Evolutionary conservation across 2,113 vertebrate species (phyloP).

Genomic region (Fulica atra): DNA sequence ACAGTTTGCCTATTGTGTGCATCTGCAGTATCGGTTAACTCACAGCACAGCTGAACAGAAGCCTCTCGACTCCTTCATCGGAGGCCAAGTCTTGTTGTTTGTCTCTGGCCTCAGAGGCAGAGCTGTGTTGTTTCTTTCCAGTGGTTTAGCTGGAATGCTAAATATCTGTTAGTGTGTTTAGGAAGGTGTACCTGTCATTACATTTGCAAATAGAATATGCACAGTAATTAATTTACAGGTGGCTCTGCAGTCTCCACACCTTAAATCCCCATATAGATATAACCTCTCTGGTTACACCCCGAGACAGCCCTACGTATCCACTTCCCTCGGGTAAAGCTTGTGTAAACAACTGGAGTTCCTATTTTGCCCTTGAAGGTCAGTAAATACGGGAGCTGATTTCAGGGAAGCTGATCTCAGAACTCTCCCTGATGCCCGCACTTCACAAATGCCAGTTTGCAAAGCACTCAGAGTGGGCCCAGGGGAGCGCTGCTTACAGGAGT

Average conservation of each 20-base stretch:
- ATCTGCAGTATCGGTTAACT: background rate
- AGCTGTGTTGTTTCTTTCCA: background rate
- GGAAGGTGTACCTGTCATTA: background rate
- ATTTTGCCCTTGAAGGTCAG: constrained; percentile 15
- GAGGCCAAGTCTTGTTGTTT: background rate
- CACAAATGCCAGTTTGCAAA: background rate
- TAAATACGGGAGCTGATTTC: constrained; percentile 31
- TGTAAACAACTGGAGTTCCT: constrained; percentile 37
- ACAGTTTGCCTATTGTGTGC: background rate
- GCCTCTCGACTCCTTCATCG: background rate
- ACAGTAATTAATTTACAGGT: background rate
- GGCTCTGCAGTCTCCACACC: background rate
- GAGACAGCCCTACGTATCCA: background rate
- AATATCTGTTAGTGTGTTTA: background rate
- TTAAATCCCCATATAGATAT: background rate
- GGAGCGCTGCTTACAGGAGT: background rate
- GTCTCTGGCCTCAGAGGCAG: background rate
- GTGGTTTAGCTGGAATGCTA: background rate
- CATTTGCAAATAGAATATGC: background rate
- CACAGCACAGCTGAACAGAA: background rate
- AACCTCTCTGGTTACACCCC: background rate
- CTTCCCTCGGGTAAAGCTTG: background rate
- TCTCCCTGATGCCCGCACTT: background rate
- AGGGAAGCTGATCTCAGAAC: constrained; percentile 27
- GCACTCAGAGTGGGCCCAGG: background rate